Percentiles rank a stretch among this genome's conserved stretches.
Conservation (phyloP, 2,797 vertebrate genomes). For the Catostomus latipinnis region DNA sequence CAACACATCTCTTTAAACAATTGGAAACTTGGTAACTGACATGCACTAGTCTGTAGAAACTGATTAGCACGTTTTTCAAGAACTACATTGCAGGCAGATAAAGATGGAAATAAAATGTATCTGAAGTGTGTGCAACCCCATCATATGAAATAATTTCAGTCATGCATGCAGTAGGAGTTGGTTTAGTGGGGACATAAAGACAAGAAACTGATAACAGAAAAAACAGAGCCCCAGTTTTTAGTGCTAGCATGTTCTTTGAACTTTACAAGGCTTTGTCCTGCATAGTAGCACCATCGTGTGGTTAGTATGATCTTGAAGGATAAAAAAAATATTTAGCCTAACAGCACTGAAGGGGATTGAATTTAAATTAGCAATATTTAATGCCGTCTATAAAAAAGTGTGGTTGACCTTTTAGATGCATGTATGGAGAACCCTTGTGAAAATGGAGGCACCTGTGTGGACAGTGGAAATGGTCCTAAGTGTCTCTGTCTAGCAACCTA, state of each 20-base stretch:
- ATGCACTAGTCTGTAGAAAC: background rate
- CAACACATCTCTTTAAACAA: background rate
- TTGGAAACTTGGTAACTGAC: conserved; percentile 4
- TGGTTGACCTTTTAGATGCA: conserved; percentile 76
- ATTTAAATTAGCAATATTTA: background rate
- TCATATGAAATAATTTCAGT: conserved; percentile 34
- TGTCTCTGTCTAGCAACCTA: conserved; percentile 91
- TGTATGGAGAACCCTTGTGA: conserved; percentile 87
- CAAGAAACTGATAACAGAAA: conserved; percentile 31
- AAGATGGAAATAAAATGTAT: background rate
- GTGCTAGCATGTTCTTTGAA: too few relatives aligned
- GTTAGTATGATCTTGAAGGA: background rate
- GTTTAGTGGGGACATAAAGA: conserved; percentile 29
- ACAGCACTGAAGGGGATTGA: background rate
- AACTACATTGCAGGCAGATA: conserved; percentile 18
- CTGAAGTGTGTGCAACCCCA: conserved; percentile 5
- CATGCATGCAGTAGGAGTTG: conserved; percentile 15
- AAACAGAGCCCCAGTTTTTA: too few relatives aligned
- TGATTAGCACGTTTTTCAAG: background rate
- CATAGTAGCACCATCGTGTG: background rate
- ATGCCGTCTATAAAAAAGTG: background rate
- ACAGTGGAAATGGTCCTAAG: conserved; percentile 66
- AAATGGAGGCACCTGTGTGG: conserved; percentile 92
- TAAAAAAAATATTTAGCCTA: background rate
- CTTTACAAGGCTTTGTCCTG: background rate